Evolutionary conservation across 1,140 invertebrate species (phyloP).

Genomic region (Anagrus nilaparvatae): DNA sequence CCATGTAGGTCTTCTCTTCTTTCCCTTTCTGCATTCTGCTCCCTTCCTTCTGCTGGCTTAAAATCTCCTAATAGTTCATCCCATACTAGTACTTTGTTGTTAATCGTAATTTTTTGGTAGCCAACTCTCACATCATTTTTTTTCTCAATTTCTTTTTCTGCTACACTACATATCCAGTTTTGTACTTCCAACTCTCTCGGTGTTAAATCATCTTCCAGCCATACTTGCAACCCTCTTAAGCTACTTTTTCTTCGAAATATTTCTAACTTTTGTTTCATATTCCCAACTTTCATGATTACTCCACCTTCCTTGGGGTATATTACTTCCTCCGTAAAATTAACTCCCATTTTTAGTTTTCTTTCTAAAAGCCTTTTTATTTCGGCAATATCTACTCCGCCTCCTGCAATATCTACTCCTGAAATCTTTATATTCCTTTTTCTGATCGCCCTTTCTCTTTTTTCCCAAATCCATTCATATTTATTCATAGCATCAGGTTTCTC

Average conservation of each 20-base stretch:
- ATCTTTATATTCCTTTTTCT: not conserved
- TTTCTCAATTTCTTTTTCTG: not conserved
- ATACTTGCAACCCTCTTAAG: not conserved
- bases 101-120: not conserved
- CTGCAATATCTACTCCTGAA: not conserved
- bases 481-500: not conserved
- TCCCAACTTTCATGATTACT: not conserved
- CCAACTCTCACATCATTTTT: not conserved
- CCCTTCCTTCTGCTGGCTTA: not conserved
- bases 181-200: conserved; percentile 1
- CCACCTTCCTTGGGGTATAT: too few relatives aligned
- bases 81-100: not conserved
- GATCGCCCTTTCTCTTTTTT: not conserved
- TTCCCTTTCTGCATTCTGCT: not conserved
- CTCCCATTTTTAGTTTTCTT: not conserved
- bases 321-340: too few relatives aligned
- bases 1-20: not conserved
- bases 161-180: not conserved
- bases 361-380: not conserved
- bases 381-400: not conserved
- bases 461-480: not conserved
- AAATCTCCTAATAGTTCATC: not conserved
- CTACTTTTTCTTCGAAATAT: not conserved
- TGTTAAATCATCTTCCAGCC: conserved; percentile 1
- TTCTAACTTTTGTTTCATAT: conserved; percentile 2